These are phyloP conservation scores for Lepus oiostolus DNA, from an alignment of 2,797 vertebrate genomes.

Conservation along the genomic window DNA sequence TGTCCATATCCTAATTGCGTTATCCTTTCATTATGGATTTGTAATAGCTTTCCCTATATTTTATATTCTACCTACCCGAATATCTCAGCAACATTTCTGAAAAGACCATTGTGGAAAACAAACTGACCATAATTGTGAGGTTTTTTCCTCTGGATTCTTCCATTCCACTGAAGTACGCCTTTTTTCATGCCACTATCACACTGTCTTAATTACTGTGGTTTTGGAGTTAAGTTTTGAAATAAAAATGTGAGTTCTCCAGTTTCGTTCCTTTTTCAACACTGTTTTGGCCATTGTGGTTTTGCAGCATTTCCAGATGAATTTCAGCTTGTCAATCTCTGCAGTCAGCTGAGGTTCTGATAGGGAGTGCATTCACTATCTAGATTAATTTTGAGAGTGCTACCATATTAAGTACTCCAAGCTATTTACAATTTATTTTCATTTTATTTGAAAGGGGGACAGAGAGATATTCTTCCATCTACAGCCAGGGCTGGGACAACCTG, in stretches of 20 bases:
- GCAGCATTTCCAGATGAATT: neutral
- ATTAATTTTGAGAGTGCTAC: neutral
- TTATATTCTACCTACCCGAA: neutral
- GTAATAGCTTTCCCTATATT: neutral
- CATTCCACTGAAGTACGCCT: neutral
- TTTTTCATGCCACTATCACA: neutral
- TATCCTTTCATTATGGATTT: neutral
- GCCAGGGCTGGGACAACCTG: too few species aligned
- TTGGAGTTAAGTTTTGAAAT: conserved; percentile 11
- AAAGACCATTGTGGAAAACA: neutral
- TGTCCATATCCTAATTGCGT: neutral
- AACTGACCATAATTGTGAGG: neutral
- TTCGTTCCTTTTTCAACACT: neutral
- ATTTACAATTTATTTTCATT: neutral
- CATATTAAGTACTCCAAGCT: neutral
- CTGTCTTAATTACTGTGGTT: neutral
- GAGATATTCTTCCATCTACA: too few species aligned
- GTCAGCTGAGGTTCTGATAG: neutral
- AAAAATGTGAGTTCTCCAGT: neutral
- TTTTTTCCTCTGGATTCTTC: neutral
- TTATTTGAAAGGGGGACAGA: too few species aligned
- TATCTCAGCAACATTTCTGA: neutral
- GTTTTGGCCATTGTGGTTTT: neutral
- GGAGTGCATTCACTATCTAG: neutral
- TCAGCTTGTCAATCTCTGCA: neutral